A percentile compares a stretch with the other conserved stretches of the same genome.
phyloP scores from a whole-genome alignment of 2,797 vertebrate species.

The Perodicticus potto region DNA sequence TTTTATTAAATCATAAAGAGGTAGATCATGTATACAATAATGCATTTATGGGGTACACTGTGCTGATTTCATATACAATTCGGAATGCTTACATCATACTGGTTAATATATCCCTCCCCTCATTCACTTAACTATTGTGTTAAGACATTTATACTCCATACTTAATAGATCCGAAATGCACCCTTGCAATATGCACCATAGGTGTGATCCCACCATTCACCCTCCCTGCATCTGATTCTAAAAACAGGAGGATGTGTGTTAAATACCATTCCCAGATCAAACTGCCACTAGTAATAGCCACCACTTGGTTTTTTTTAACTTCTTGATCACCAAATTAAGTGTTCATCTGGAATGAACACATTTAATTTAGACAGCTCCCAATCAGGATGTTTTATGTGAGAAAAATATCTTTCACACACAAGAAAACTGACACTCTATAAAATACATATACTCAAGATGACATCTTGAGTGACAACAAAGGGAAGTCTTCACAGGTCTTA shows the following conservation, averaged over 20 bases:
- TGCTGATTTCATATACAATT: too few relatives aligned
- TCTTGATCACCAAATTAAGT: background rate
- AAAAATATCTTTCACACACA: constrained; percentile 20
- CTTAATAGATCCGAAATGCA: too few relatives aligned
- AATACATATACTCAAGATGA: background rate
- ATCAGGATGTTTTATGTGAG: background rate
- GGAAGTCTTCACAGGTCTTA: background rate
- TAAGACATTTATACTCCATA: too few relatives aligned
- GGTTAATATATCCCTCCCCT: too few relatives aligned
- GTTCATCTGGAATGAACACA: background rate
- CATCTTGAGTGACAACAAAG: background rate
- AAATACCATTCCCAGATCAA: background rate
- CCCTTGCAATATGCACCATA: too few relatives aligned
- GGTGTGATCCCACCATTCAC: too few relatives aligned
- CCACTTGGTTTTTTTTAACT: background rate
- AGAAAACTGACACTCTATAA: background rate
- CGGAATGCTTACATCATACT: too few relatives aligned
- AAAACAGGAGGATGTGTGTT: background rate
- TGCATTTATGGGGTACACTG: too few relatives aligned
- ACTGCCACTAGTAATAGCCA: background rate
- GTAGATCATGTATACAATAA: too few relatives aligned
- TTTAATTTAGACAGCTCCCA: background rate
- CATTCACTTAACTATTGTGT: too few relatives aligned
- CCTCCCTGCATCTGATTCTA: background rate
- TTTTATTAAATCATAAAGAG: too few relatives aligned